A percentile compares a stretch with the other conserved stretches of the same genome.
These are phyloP conservation scores for Parazoanthus darwini DNA, from an alignment of 92 coral and sea anemone species.

Conservation along the genomic window DNA sequence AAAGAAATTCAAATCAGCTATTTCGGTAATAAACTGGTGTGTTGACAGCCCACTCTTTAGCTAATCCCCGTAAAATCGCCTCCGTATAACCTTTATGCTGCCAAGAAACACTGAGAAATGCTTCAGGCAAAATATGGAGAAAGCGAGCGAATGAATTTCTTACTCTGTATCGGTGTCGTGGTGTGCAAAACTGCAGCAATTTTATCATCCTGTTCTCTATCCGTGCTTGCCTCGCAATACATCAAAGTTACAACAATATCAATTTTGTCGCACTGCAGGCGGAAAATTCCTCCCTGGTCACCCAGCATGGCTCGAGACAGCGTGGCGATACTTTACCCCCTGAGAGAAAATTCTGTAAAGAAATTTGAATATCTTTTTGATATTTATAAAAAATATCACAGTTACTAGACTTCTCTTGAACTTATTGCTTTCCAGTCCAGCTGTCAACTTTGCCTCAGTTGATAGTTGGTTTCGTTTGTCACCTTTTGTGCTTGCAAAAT, in stretches of 20 bases:
- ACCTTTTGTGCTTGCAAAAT: neutral
- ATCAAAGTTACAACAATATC: neutral
- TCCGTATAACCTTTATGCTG: neutral
- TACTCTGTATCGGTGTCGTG: neutral
- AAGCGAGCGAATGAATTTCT: neutral
- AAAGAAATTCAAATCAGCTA: neutral
- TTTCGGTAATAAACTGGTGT: neutral
- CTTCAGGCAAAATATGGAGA: neutral
- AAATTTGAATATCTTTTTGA: neutral
- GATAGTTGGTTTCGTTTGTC: neutral
- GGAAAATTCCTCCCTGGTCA: neutral
- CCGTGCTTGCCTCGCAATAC: neutral
- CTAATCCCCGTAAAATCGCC: neutral
- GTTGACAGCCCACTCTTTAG: neutral
- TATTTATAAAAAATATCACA: neutral
- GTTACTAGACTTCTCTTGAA: neutral
- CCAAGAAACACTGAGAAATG: too few relatives aligned
- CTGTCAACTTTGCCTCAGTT: neutral
- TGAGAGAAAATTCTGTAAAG: neutral
- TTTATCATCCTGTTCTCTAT: neutral
- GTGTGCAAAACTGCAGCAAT: constrained; percentile 2
- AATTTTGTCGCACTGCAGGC: neutral
- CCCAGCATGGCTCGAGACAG: constrained; percentile 20
- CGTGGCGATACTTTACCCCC: neutral
- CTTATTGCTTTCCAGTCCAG: constrained; percentile 1